phyloP scores from a whole-genome alignment of 2,797 vertebrate species.

The Limosa lapponica region DNA sequence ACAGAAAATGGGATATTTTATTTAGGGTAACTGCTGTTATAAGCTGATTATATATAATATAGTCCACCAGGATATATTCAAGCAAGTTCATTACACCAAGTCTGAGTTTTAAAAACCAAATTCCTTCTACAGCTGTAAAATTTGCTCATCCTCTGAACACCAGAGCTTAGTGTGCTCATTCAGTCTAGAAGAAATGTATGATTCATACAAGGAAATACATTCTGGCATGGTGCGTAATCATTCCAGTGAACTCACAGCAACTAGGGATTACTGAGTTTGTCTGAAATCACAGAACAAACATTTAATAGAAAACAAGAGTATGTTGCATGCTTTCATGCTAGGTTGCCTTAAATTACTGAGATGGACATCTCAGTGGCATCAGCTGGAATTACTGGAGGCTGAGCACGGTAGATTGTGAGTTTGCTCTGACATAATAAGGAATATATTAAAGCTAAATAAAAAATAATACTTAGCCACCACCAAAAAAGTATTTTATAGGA shows the following conservation, averaged over 20 bases:
- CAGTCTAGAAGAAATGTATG: neutral
- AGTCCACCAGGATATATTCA: neutral
- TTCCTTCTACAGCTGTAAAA: neutral
- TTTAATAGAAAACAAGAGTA: neutral
- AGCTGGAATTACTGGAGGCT: neutral
- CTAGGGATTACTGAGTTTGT: neutral
- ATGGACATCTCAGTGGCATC: neutral
- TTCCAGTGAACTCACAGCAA: neutral
- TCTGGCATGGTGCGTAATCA: neutral
- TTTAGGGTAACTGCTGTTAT: neutral
- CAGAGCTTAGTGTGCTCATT: neutral
- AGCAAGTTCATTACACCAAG: neutral
- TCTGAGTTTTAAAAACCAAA: neutral
- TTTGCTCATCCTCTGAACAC: neutral
- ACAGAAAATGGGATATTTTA: neutral
- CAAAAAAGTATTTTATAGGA: neutral
- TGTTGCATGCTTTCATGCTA: neutral
- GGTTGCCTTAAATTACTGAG: neutral
- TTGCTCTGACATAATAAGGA: neutral
- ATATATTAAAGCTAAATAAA: neutral
- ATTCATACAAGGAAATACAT: neutral
- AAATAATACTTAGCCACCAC: neutral
- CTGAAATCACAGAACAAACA: neutral
- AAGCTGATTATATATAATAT: neutral
- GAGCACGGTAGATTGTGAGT: neutral